Conservation (phyloP, 2,888 invertebrate species). For the Aquatica leii region DNA sequence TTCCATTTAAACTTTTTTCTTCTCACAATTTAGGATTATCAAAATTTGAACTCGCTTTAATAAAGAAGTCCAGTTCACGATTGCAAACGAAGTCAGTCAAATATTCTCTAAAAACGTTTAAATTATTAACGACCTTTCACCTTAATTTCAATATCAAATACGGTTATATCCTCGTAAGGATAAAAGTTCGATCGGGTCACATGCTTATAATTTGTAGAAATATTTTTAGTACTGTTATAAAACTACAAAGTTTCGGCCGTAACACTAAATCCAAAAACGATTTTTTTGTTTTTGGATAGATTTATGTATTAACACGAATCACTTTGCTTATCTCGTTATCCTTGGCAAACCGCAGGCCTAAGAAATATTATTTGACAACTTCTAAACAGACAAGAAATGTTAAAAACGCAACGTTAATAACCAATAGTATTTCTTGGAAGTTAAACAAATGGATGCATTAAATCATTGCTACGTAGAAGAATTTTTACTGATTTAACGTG, state of each 20-base stretch:
- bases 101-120: neutral
- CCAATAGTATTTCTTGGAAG: constrained; percentile 22
- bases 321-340: too few relatives aligned
- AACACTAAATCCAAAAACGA: too few relatives aligned
- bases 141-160: too few relatives aligned
- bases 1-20: neutral
- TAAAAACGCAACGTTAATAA: constrained; percentile 7
- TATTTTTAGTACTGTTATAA: too few relatives aligned
- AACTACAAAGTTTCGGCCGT: too few relatives aligned
- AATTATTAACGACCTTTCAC: too few relatives aligned
- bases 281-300: too few relatives aligned
- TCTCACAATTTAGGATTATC: neutral
- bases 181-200: too few relatives aligned
- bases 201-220: constrained; percentile 4
- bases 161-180: too few relatives aligned
- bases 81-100: neutral
- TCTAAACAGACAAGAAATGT: neutral
- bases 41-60: neutral
- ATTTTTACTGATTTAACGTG: constrained; percentile 22
- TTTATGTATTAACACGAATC: too few relatives aligned
- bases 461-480: constrained; percentile 23
- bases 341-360: too few relatives aligned
- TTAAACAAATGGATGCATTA: constrained; percentile 20
- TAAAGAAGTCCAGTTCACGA: neutral
- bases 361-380: too few relatives aligned